These are phyloP conservation scores for Carlito syrichta DNA, from an alignment of 2,113 vertebrate species.

Conservation along the genomic window DNA sequence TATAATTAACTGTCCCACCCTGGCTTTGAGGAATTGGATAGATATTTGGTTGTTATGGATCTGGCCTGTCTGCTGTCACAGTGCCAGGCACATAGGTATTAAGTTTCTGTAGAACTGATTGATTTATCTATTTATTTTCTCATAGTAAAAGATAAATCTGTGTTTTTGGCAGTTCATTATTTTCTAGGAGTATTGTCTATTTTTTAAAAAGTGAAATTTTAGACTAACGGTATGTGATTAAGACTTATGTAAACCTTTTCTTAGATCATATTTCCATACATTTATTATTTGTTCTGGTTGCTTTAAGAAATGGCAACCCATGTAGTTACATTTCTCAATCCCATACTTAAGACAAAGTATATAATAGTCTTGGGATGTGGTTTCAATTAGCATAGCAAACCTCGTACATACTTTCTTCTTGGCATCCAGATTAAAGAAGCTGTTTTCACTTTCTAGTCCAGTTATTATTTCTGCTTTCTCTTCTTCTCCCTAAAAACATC, in stretches of 20 bases:
- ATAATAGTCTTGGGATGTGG: conserved; percentile 62
- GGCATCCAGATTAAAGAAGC: conserved; percentile 52
- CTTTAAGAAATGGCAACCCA: conserved; percentile 63
- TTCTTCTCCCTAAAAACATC: conserved; percentile 46
- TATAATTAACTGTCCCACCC: background rate
- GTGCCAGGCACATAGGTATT: background rate
- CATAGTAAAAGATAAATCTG: background rate
- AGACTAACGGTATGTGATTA: background rate
- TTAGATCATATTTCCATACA: conserved; percentile 45
- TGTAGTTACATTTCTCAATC: conserved; percentile 56
- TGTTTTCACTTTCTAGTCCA: conserved; percentile 54
- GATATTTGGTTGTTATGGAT: background rate
- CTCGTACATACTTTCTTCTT: conserved; percentile 60
- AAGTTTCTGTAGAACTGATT: no score
- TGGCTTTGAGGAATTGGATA: background rate
- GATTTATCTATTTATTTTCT: background rate
- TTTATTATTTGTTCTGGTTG: conserved; percentile 52
- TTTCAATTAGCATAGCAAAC: conserved; percentile 71
- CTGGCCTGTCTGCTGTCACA: background rate
- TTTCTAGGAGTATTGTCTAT: background rate
- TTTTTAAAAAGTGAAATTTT: background rate
- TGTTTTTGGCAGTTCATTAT: background rate
- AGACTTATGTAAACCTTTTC: background rate
- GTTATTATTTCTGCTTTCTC: conserved; percentile 56
- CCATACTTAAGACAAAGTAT: conserved; percentile 56